phyloP scores from a whole-genome alignment of 2,888 invertebrate genomes.

The Coelinius sp. region DNA sequence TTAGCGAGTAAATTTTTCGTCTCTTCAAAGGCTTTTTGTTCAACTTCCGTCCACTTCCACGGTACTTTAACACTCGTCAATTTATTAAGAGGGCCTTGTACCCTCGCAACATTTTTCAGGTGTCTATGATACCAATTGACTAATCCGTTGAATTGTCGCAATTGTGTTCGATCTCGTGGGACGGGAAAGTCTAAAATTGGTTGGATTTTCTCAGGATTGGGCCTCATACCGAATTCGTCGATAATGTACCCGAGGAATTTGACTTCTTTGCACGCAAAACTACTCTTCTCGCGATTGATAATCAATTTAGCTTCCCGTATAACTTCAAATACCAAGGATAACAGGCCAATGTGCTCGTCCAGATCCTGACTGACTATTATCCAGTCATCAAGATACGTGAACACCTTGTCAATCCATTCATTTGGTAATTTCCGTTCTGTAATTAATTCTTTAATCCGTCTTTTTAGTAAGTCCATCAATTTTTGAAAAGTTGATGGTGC shows the following conservation, averaged over 20 bases:
- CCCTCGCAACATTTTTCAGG: constrained; percentile 29
- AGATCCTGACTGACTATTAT: background rate
- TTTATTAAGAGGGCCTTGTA: constrained; percentile 41
- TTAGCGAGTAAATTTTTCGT: constrained; percentile 24
- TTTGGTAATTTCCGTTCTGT: constrained; percentile 27
- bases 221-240: too few species aligned
- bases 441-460: constrained; percentile 38
- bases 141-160: too few species aligned
- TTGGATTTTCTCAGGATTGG: too few species aligned
- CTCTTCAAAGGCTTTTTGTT: constrained; percentile 38
- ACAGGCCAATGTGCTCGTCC: background rate
- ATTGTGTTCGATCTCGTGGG: constrained; percentile 34
- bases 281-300: background rate
- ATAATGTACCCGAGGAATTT: too few species aligned
- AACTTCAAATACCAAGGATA: background rate
- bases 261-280: too few species aligned
- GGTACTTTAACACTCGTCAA: constrained; percentile 35
- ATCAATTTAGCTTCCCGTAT: background rate
- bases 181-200: too few species aligned
- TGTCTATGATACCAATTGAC: constrained; percentile 43
- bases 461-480: constrained; percentile 24
- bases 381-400: constrained; percentile 32
- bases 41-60: constrained; percentile 42
- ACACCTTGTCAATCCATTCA: constrained; percentile 36
- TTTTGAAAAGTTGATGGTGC: constrained; percentile 38